phyloP scores from a whole-genome alignment of 1,140 invertebrate species.

The Halictus rubicundus region DNA sequence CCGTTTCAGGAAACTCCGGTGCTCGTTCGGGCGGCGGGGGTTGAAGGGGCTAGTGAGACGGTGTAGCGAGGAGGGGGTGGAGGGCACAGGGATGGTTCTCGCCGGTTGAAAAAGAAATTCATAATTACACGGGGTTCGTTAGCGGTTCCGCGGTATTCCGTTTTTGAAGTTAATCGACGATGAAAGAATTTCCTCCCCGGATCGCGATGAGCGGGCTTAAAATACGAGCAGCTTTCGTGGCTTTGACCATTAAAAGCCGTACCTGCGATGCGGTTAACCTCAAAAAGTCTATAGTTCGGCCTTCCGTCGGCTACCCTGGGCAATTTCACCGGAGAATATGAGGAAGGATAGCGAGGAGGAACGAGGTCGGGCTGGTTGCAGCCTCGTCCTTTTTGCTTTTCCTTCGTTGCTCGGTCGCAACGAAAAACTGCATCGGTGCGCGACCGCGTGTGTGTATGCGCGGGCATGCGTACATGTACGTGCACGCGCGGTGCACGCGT shows the following conservation, averaged over 20 bases:
- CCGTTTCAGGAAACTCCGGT: slow-evolving; percentile 4
- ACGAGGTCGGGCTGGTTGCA: slow-evolving; percentile 52
- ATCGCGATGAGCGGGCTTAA: slow-evolving; percentile 56
- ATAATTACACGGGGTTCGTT: slow-evolving; percentile 50
- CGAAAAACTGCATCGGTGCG: slow-evolving; percentile 26
- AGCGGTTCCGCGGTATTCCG: slow-evolving; percentile 41
- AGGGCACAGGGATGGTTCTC: background rate
- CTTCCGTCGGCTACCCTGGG: slow-evolving; percentile 58
- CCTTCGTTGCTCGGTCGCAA: slow-evolving; percentile 31
- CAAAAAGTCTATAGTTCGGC: slow-evolving; percentile 64
- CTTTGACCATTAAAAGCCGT: slow-evolving; percentile 65
- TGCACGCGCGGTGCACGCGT: too few species aligned
- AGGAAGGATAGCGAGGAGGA: slow-evolving; percentile 57
- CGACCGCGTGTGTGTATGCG: too few species aligned
- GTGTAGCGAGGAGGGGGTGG: background rate
- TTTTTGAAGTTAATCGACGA: slow-evolving; percentile 63
- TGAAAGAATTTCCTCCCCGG: slow-evolving; percentile 57
- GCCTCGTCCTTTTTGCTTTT: slow-evolving; percentile 43
- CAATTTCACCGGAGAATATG: slow-evolving; percentile 57
- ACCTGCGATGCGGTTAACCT: slow-evolving; percentile 63
- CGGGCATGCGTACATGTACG: too few species aligned
- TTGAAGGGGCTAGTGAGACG: background rate
- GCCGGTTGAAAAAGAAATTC: slow-evolving; percentile 29
- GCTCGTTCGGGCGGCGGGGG: background rate
- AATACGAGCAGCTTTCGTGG: slow-evolving; percentile 64